Base-by-base conservation (phyloP, 2,113 vertebrate genomes). In the Galeopterus variegatus region DNA sequence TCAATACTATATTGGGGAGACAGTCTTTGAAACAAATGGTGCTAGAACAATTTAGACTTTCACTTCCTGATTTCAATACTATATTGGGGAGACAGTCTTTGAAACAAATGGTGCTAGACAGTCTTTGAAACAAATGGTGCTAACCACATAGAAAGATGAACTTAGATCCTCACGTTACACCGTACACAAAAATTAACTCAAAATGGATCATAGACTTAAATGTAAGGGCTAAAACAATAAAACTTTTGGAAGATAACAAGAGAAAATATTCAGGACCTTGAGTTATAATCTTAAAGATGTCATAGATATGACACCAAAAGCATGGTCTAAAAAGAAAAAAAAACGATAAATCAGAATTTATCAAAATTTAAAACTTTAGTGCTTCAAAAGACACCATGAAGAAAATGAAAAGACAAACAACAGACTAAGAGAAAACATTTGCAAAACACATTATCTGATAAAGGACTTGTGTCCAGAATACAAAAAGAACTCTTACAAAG, bases 1-100 rank as follows among this genome's bases (percentile, higher is more conserved):
- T 88, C 77, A 93, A 52, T 64, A 83, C 8, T 72, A 91, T 24
- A 82, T 21, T 19, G 21, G n/a, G 48, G 48, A 94, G 81, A 92
- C 4, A 26, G 14, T 52, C 52, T 76, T 90, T 73, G 50, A n/a
- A 21, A 13, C 45, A 52, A 65, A 24, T 19, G 24, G 23, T 45
- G 19, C 65, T 45, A 28, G 17, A 45, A 72, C 41, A 60, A 26
- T 14, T 17, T 54, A 73, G 50, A 75, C 45, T 95, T 81, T 70
- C 36, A 65, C 15, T 79, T 89, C n/a, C 83, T 77, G 9, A 50
- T 81, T 86, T 88, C 77, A 93, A 52, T 64, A 83, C 8, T 72
- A 91, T 24, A 82, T 21, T 19, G 21, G n/a, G 48, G 48, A 94
- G 81, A 92, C 4, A 26, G 14, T 52, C 52, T 76, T 90, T 73